These are phyloP conservation scores for Trichogramma dendrolimi DNA, from an alignment of 2,888 invertebrate genomes.

Conservation along the genomic window DNA sequence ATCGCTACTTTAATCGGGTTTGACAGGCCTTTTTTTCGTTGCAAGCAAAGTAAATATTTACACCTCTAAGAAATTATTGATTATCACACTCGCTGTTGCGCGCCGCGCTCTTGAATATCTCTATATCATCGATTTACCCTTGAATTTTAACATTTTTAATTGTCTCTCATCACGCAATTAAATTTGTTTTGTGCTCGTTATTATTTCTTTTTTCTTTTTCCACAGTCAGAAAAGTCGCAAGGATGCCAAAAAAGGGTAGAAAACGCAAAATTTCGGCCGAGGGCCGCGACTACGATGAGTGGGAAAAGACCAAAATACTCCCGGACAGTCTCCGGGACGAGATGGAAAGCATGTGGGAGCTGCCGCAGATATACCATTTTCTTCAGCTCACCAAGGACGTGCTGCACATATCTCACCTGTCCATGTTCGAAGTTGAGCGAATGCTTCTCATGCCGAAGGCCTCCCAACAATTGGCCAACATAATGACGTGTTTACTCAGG, in stretches of 20 bases:
- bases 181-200: neutral
- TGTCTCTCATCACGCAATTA: too few species aligned
- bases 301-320: slow-evolving; percentile 54
- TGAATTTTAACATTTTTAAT: too few species aligned
- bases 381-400: slow-evolving; percentile 54
- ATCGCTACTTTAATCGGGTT: too few species aligned
- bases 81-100: too few species aligned
- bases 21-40: too few species aligned
- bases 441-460: slow-evolving; percentile 58
- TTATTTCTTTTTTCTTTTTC: neutral
- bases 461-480: slow-evolving; percentile 54
- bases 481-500: slow-evolving; percentile 59
- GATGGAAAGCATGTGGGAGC: slow-evolving; percentile 59
- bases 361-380: slow-evolving; percentile 59
- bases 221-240: slow-evolving; percentile 7
- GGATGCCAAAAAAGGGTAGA: slow-evolving; percentile 38
- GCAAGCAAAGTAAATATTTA: too few species aligned
- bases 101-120: too few species aligned
- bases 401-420: slow-evolving; percentile 55
- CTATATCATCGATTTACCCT: too few species aligned
- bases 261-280: slow-evolving; percentile 51
- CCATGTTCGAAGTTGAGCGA: slow-evolving; percentile 59
- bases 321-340: slow-evolving; percentile 47
- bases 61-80: too few species aligned
- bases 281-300: slow-evolving; percentile 48